These are phyloP conservation scores for Cephus pygmeus DNA, from an alignment of 2,888 invertebrate genomes.

Conservation along the genomic window DNA sequence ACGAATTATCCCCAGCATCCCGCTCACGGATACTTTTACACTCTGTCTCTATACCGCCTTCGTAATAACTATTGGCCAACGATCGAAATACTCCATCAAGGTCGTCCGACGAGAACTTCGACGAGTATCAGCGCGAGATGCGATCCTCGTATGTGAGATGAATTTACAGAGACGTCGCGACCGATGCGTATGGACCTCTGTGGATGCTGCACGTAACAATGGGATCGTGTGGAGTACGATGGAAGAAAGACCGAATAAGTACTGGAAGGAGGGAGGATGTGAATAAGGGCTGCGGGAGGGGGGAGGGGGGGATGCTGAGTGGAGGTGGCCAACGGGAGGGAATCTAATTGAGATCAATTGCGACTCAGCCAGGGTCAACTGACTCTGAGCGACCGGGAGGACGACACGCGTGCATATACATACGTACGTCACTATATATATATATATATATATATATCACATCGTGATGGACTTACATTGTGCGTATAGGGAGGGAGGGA, in stretches of 20 bases:
- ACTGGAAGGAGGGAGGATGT: conserved; percentile 9
- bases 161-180: background rate
- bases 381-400: conserved; percentile 33
- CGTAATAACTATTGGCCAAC: background rate
- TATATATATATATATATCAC: conserved; percentile 18
- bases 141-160: background rate
- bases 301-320: conserved; percentile 2
- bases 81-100: background rate
- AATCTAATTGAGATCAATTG: conserved; percentile 63
- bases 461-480: conserved; percentile 10
- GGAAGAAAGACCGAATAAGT: background rate
- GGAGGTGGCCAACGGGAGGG: conserved; percentile 25
- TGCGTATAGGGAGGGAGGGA: background rate
- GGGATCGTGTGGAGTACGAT: conserved; percentile 1
- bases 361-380: conserved; percentile 64
- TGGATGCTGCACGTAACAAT: background rate
- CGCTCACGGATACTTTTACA: background rate
- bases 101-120: background rate
- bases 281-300: conserved; percentile 5
- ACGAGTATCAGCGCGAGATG: background rate
- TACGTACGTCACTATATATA: conserved; percentile 18
- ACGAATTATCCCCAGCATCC: background rate
- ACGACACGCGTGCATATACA: conserved; percentile 9
- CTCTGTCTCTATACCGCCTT: background rate
- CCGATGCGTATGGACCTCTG: background rate